Evolutionary conservation across 2,888 invertebrate species (phyloP), one percentile per base, ranked within the genome.

Genomic region (Cerastis leucographa): DNA sequence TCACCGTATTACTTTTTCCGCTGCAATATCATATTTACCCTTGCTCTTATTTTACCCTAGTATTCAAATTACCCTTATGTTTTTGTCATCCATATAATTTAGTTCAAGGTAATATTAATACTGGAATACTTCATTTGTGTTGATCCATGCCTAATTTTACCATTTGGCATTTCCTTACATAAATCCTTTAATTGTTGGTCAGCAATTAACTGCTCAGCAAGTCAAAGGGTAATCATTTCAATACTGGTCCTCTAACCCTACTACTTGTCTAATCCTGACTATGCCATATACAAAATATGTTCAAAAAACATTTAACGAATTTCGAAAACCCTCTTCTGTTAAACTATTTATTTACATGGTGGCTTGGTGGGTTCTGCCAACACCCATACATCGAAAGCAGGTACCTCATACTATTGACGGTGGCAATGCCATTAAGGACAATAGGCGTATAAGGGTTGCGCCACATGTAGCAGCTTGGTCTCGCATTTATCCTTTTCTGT

Each of bases 271-370:
- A 35, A 35, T 42, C 46, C 42, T 65, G 64, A 71, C 62, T 71
- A 40, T 46, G 46, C 54, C n/a, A 29, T 14, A 22, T 8, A 29
- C 69, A 78, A 61, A 51, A 35, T 51, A 76, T 14, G 22, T 44
- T 67, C 8, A 25, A 14, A 1, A 8, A 8, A 35, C 11, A 54
- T 49, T 49, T 2, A n/a, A 22, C 22, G 19, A 44, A 22, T 40
- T 29, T 1, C 0, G n/a, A 29, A 19, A 49, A 0, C 4, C 12
- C 6, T 22, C 22, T 51, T 51, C 51, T 22, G 11, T 51, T 51
- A n/a, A n/a, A 22, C 51, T 51, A 3, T 3, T 3, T 19, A 56
- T 25, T 64, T 14, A 7, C n/a, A 17, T 14, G 0, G 2, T 54
- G 9, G 3, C 19, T 19, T 29, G n/a, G 35, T 35, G 0, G n/a